Conservation (phyloP, 2,113 vertebrate species). For the Corythornis vintsioides region DNA sequence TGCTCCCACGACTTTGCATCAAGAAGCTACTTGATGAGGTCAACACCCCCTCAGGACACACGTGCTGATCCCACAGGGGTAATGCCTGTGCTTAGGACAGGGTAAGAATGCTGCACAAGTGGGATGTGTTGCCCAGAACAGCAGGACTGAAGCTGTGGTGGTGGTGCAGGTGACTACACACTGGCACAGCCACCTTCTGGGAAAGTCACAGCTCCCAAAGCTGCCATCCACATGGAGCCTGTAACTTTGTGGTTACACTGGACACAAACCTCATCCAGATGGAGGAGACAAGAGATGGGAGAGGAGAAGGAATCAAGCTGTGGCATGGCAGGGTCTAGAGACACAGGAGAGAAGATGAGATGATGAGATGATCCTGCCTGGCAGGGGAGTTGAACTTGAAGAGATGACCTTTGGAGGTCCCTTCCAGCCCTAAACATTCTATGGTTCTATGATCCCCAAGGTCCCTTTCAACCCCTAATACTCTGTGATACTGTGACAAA, state of each 20-base stretch:
- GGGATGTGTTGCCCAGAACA: neutral
- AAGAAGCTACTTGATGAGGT: neutral
- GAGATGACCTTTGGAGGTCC: too few species aligned
- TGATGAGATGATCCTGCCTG: too few species aligned
- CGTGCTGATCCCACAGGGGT: neutral
- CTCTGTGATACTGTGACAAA: neutral
- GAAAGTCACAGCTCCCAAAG: neutral
- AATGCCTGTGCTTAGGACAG: neutral
- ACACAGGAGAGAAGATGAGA: neutral
- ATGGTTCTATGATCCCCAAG: too few species aligned
- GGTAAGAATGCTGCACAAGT: neutral
- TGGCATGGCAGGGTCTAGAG: neutral
- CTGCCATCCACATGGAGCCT: neutral
- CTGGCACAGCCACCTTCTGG: neutral
- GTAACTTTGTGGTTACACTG: neutral
- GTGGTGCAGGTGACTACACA: neutral
- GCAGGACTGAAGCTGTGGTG: neutral
- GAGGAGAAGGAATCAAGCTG: neutral
- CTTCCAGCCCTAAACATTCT: too few species aligned
- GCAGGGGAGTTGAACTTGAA: too few species aligned
- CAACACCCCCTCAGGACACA: accelerated
- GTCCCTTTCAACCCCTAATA: too few species aligned
- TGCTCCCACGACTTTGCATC: neutral
- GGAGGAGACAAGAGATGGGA: neutral
- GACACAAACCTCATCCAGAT: neutral